Base-by-base conservation (phyloP, 1,140 invertebrate species). In the Drosophila ercepeae region DNA sequence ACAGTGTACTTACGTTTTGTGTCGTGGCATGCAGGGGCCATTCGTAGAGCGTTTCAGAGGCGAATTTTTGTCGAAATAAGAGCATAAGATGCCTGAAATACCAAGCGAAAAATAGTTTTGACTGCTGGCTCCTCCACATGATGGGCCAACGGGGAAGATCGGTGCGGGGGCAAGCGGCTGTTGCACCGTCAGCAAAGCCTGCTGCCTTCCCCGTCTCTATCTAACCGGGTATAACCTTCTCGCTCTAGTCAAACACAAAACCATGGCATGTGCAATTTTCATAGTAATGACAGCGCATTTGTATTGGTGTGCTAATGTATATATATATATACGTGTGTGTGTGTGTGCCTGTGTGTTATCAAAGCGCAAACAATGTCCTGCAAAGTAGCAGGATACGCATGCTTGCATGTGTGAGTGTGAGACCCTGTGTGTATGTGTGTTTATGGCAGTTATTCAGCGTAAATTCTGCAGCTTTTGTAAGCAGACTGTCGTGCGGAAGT, bases 61-160 rank as follows among this genome's bases (percentile, higher is more conserved):
- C 72, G 63, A 81, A 76, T 84, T 84, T 84, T 84, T 86, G 81
- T 84, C 59, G 76, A 84, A 84, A 84, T 84, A 84, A 84, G 81
- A 84, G 81, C 81, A 84, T 84, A 74, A 84, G 84, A 84, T 84
- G 76, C 82, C 86, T 86, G 81, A 84, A 84, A 84, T 84, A 76
- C 81, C 81, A 84, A 81, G 81, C 81, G 81, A 84, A 84, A 86
- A 84, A 84, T 84, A 84, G 81, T 84, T 84, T 84, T 84, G 81
- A 84, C 81, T 84, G 81, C 63, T 75, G 52, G 9, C 45, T 55
- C 51, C 58, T 49, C 36, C 54, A 69, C 14, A 68, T 36, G 42
- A 32, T 19, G 23, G 18, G 39, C 5, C 7, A 21, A 23, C 16
- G 25, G 42, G 13, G 8, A 21, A 14, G 4, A 1, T 11, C 18